These are phyloP conservation scores for Melanogrammus aeglefinus DNA, from an alignment of 2,797 vertebrate species.

Conservation along the genomic window DNA sequence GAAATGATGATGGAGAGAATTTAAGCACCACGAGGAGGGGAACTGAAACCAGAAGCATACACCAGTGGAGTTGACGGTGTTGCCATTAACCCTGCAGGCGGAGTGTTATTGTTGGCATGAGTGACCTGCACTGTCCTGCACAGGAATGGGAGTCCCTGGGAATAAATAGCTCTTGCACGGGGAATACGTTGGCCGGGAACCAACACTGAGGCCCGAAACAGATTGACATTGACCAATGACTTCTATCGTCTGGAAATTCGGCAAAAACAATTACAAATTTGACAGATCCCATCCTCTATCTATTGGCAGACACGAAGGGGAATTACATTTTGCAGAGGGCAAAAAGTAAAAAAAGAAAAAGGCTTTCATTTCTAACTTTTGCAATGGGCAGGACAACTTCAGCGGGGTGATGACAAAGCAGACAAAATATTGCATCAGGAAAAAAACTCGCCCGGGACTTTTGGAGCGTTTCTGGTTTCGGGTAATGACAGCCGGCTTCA, in stretches of 20 bases:
- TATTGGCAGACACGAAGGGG: not conserved
- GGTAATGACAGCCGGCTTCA: not conserved
- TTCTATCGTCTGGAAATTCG: not conserved
- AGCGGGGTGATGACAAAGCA: not conserved
- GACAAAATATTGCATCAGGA: not conserved
- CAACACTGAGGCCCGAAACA: not conserved
- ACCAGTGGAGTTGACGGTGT: slow-evolving; percentile 46
- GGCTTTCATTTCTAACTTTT: not conserved
- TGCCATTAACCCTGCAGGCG: not conserved
- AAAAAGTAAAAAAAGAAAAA: not conserved
- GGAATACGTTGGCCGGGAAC: not conserved
- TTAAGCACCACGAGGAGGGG: slow-evolving; percentile 56
- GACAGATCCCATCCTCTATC: not conserved
- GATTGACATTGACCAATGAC: not conserved
- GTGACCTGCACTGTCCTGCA: not conserved
- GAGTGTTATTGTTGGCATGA: not conserved
- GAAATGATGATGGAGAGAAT: slow-evolving; percentile 33
- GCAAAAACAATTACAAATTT: not conserved
- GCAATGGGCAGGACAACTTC: not conserved
- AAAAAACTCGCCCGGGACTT: not conserved
- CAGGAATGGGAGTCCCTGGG: not conserved
- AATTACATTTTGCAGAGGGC: not conserved
- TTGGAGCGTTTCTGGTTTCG: not conserved
- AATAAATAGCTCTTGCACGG: not conserved
- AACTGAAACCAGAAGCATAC: slow-evolving; percentile 71